Percentiles rank a stretch among this genome's conserved stretches.
Conservation (phyloP, 2,888 invertebrate species). For the Lepidonotus clava region DNA sequence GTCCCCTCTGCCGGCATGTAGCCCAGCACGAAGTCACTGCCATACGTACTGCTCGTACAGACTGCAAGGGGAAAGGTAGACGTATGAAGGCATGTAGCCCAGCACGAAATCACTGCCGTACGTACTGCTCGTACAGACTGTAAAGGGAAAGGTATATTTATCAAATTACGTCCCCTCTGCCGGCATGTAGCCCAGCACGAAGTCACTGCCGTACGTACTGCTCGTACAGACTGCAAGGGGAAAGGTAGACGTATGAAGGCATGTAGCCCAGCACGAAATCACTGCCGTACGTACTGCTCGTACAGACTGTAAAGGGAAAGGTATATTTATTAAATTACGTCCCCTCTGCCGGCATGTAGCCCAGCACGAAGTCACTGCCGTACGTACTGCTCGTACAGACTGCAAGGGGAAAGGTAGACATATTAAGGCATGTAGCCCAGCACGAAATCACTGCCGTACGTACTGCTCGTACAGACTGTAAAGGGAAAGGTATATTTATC, state of each 20-base stretch:
- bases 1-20: conserved; percentile 12
- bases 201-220: not conserved
- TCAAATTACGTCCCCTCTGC: not conserved
- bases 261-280: no score
- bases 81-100: no score
- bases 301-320: no score
- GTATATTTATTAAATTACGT: no score
- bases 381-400: not conserved
- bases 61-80: not conserved
- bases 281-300: no score
- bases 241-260: not conserved
- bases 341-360: conserved; percentile 17
- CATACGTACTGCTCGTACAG: not conserved
- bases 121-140: no score
- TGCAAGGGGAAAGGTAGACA: not conserved
- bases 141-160: no score
- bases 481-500: no score
- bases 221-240: not conserved
- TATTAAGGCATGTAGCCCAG: no score
- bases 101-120: no score
- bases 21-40: conserved; percentile 9
- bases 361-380: conserved; percentile 14
- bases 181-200: conserved; percentile 14
- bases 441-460: no score
- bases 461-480: no score